phyloP scores from a whole-genome alignment of 2,888 invertebrate species.

The Amphipyra berbera region DNA sequence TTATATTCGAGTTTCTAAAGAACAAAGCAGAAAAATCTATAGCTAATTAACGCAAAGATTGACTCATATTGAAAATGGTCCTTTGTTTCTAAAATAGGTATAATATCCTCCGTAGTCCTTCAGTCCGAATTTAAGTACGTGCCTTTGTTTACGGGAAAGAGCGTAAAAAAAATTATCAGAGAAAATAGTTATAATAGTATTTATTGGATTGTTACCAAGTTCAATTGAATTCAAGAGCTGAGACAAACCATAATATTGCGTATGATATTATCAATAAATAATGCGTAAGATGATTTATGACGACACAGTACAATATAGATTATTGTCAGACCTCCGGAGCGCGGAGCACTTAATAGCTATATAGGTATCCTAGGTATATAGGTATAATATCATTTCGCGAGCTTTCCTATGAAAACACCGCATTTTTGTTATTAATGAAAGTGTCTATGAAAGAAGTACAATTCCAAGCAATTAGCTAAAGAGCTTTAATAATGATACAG shows the following conservation, averaged over 20 bases:
- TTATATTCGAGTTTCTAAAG: too few relatives aligned
- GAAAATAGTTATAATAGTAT: not conserved
- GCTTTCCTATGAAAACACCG: not conserved
- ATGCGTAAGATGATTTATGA: slow-evolving; percentile 43
- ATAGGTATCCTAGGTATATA: slow-evolving; percentile 4
- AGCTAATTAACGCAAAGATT: too few relatives aligned
- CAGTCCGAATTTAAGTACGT: too few relatives aligned
- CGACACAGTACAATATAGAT: slow-evolving; percentile 45
- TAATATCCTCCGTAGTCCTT: too few relatives aligned
- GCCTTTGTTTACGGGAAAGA: not conserved
- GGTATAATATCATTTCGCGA: slow-evolving; percentile 9
- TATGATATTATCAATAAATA: slow-evolving; percentile 40
- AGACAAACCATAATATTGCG: slow-evolving; percentile 51
- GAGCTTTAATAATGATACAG: too few relatives aligned
- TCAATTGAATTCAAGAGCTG: slow-evolving; percentile 46
- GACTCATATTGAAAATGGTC: too few relatives aligned
- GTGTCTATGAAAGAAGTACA: too few relatives aligned
- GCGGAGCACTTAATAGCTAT: slow-evolving; percentile 39
- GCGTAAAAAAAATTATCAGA: not conserved
- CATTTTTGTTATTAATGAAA: not conserved
- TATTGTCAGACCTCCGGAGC: slow-evolving; percentile 54
- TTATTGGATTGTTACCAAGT: slow-evolving; percentile 31
- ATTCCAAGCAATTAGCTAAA: too few relatives aligned
- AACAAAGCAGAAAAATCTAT: too few relatives aligned
- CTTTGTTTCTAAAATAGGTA: too few relatives aligned